phyloP scores from a whole-genome alignment of 1,140 invertebrate genomes.

The Macrotrachela quadricornifera region DNA sequence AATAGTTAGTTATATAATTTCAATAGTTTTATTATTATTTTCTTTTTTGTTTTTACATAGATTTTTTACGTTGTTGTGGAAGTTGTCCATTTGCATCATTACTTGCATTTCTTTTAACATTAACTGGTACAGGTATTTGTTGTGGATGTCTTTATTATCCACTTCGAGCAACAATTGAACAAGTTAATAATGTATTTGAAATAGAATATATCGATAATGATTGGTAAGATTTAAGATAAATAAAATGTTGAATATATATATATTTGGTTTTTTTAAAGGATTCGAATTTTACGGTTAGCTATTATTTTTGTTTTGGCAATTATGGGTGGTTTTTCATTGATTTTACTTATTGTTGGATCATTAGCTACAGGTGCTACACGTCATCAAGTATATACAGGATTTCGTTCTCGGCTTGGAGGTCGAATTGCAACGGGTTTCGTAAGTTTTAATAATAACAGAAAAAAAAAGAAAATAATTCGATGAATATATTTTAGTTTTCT shows the following conservation, averaged over 20 bases:
- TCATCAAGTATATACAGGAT: conserved; percentile 5
- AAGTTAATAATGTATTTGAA: conserved; percentile 3
- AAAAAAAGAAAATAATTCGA: too few species aligned
- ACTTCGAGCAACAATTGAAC: neutral
- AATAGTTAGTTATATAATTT: too few species aligned
- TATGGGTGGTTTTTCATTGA: conserved; percentile 2
- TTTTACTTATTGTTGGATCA: conserved; percentile 5
- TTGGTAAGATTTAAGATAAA: too few species aligned
- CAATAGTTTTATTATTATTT: too few species aligned
- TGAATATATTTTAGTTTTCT: neutral
- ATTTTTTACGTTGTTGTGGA: neutral
- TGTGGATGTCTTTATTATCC: conserved; percentile 5
- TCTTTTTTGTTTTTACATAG: too few species aligned
- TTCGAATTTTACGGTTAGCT: neutral
- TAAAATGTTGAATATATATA: too few species aligned
- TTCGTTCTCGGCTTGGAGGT: conserved; percentile 1
- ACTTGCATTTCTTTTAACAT: conserved; percentile 2
- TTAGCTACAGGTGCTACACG: conserved; percentile 8
- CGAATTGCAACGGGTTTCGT: conserved; percentile 3
- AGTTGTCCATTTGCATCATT: conserved; percentile 7
- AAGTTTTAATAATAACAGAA: too few species aligned
- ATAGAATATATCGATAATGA: neutral
- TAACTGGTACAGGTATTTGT: conserved; percentile 3
- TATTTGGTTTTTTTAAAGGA: neutral
- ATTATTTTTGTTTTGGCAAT: conserved; percentile 1